Conservation (phyloP, 2,797 vertebrate species). For the Antennarius maculatus region DNA sequence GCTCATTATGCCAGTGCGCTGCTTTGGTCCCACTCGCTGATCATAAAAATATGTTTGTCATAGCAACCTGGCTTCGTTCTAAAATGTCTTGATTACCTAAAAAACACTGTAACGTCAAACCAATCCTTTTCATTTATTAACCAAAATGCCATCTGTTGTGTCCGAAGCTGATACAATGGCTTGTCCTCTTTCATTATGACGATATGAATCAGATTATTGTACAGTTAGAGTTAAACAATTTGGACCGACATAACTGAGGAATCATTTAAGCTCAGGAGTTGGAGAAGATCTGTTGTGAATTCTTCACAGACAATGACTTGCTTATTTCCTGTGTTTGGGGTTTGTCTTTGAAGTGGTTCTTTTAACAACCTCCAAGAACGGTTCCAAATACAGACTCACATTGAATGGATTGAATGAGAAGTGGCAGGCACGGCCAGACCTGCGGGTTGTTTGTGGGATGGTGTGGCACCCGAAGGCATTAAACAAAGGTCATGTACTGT, state of each 20-base stretch:
- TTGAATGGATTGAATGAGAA: slow-evolving; percentile 68
- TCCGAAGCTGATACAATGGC: slow-evolving; percentile 21
- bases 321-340: slow-evolving; percentile 69
- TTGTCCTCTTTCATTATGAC: slow-evolving; percentile 42
- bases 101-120: slow-evolving; percentile 14
- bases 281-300: slow-evolving; percentile 55
- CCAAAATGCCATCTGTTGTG: slow-evolving; percentile 23
- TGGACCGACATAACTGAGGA: slow-evolving; percentile 47
- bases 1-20: too few species aligned
- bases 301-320: slow-evolving; percentile 63
- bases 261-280: slow-evolving; percentile 43
- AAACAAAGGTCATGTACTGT: slow-evolving; percentile 72
- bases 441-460: slow-evolving; percentile 70
- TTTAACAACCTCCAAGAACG: slow-evolving; percentile 60
- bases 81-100: slow-evolving; percentile 34
- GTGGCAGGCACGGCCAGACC: slow-evolving; percentile 66
- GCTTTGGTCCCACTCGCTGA: background rate
- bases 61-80: slow-evolving; percentile 10
- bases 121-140: slow-evolving; percentile 32
- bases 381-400: slow-evolving; percentile 59
- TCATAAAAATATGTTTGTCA: slow-evolving; percentile 19
- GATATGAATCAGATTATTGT: slow-evolving; percentile 29
- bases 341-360: slow-evolving; percentile 72
- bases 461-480: slow-evolving; percentile 68
- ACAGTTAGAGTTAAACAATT: slow-evolving; percentile 52